Conservation (phyloP, 2,797 vertebrate species). For the Pseudochromis fuscus region DNA sequence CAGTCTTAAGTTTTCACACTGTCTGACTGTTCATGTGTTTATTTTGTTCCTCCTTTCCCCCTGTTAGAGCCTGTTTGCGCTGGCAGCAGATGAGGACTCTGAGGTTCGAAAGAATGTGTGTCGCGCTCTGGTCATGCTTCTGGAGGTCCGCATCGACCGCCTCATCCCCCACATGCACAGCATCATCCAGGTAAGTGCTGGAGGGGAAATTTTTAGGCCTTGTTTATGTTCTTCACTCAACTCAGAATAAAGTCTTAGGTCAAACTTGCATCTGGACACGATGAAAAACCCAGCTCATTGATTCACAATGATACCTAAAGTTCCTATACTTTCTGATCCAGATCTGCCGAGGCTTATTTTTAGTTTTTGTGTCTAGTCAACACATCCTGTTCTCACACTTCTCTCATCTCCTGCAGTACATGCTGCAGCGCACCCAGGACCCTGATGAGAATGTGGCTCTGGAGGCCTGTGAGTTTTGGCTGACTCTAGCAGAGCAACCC, state of each 20-base stretch:
- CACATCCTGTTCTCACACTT: neutral
- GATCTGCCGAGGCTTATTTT: neutral
- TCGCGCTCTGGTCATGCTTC: constrained; percentile 93
- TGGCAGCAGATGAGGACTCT: constrained; percentile 94
- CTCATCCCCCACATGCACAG: constrained; percentile 98
- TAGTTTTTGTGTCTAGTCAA: too few relatives aligned
- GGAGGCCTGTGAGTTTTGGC: constrained; percentile 97
- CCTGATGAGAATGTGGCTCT: constrained; percentile 94
- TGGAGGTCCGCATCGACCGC: constrained; percentile 95
- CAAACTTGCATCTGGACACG: constrained; percentile 61
- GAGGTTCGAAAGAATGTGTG: constrained; percentile 97
- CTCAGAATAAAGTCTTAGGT: too few relatives aligned
- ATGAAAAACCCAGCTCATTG: constrained; percentile 78
- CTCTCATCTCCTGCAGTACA: constrained; percentile 90
- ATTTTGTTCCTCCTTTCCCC: neutral
- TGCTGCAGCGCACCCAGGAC: constrained; percentile 96
- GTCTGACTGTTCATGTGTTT: neutral
- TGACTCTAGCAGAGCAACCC: constrained; percentile 95
- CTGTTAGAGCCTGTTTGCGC: constrained; percentile 91
- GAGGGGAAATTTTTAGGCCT: too few relatives aligned
- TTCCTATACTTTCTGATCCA: constrained; percentile 76
- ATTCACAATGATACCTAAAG: constrained; percentile 70
- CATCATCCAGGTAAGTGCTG: constrained; percentile 90
- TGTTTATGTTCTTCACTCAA: too few relatives aligned
- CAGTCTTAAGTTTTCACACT: neutral